phyloP scores from a whole-genome alignment of 2,888 invertebrate genomes.

The Crossocerus cetratus region DNA sequence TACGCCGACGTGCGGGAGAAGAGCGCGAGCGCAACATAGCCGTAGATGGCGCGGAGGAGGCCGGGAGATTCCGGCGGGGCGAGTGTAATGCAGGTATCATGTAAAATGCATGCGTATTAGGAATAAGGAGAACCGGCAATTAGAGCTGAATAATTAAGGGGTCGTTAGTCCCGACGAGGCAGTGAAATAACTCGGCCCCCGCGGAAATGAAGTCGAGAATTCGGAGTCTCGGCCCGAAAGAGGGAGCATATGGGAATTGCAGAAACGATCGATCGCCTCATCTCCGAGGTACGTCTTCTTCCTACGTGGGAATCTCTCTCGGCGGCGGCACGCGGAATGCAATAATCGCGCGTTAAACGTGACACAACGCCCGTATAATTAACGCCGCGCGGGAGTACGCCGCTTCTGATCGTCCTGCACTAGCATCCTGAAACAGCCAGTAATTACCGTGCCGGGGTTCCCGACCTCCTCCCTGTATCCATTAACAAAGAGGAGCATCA shows the following conservation, averaged over 20 bases:
- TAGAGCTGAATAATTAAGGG: constrained; percentile 58
- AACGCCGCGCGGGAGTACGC: constrained; percentile 22
- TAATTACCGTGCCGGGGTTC: constrained; percentile 45
- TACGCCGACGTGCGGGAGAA: too few species aligned
- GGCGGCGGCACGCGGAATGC: constrained; percentile 26
- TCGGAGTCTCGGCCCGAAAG: constrained; percentile 18
- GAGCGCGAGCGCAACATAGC: not conserved
- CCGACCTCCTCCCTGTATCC: constrained; percentile 9
- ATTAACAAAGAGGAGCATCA: constrained; percentile 16
- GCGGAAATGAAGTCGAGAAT: constrained; percentile 45
- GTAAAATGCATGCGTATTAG: constrained; percentile 46
- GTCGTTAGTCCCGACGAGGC: constrained; percentile 53
- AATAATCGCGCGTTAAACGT: constrained; percentile 52
- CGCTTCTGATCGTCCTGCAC: constrained; percentile 34
- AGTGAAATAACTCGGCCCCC: constrained; percentile 25
- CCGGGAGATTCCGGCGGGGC: constrained; percentile 27
- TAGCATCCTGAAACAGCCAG: constrained; percentile 30
- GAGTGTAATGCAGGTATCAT: constrained; percentile 38
- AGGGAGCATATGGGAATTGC: constrained; percentile 24
- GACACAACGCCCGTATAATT: constrained; percentile 44
- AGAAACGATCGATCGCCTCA: constrained; percentile 48
- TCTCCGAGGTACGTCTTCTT: constrained; percentile 34
- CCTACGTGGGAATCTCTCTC: constrained; percentile 25
- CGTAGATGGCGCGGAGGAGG: constrained; percentile 16
- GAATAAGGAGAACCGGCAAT: constrained; percentile 57